Evolutionary conservation across 2,113 vertebrate genomes (phyloP), one percentile per base, ranked within the genome.

Genomic region (Siniperca knerii): DNA sequence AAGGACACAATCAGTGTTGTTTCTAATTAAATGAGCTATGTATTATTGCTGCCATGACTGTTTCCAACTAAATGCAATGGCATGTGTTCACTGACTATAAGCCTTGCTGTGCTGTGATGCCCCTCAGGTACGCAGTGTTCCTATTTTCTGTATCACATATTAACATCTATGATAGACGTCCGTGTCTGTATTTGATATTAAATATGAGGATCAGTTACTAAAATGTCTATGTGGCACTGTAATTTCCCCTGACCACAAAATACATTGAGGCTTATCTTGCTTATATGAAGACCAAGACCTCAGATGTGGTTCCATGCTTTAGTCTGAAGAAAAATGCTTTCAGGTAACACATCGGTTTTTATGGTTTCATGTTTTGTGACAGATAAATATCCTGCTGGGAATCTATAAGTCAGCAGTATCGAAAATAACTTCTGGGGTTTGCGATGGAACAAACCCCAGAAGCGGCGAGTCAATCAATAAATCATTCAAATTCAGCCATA

Each of bases 1-100:
- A 68, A 84, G 78, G 62, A 87, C 72, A 64, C 81, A 81, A 77
- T 91, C 87, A 86, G 73, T 81, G 87, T 75, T 88, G 54, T 88
- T 90, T 82, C 76, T 70, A 90, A 86, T 87, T 29, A 85, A 81
- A 80, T 80, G 35, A 85, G 69, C 66, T 48, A n/a, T 58, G 29
- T 81, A 37, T 81, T 79, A 78, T 48, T 87, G 48, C 80, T 78
- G 62, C 65, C 52, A 35, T 0, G 25, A 62, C 48, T 72, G 54
- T 77, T 81, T 62, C 16, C 35, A 46, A 25, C 4, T 52, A 52
- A 87, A 66, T 21, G 46, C 65, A 78, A 8, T 18, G 52, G 67
- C 46, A 29, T 55, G 42, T 69, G 54, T 33, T 71, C 52, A 21
- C 58, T 40, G 50, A 16, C 21, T 71, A 13, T 2, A 71, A 18